These are phyloP conservation scores for Rhinogobius similis DNA, from an alignment of 2,113 vertebrate species.

Conservation along the genomic window DNA sequence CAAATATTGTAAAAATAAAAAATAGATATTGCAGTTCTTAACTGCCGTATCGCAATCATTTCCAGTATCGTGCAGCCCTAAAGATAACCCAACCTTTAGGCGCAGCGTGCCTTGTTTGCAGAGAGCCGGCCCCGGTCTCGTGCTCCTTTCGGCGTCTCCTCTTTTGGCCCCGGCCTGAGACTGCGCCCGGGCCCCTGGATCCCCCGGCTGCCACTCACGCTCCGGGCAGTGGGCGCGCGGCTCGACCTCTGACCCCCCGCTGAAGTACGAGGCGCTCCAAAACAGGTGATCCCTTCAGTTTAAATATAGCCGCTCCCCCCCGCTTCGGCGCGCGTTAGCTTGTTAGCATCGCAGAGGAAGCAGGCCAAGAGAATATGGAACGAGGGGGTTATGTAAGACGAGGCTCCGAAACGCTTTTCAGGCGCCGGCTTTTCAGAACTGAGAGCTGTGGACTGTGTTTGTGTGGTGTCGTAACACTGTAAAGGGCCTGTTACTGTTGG, in stretches of 20 bases:
- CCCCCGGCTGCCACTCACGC: conserved; percentile 69
- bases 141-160: conserved; percentile 55
- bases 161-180: conserved; percentile 58
- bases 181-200: conserved; percentile 33
- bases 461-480: not conserved
- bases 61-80: no score
- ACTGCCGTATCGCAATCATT: no score
- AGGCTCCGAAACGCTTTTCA: not conserved
- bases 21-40: no score
- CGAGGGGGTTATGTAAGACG: not conserved
- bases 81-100: not conserved
- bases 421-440: no score
- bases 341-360: conserved; percentile 12
- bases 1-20: no score
- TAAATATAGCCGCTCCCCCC: conserved; percentile 53
- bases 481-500: not conserved
- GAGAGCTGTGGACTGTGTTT: not conserved
- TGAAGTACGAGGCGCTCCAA: conserved; percentile 53
- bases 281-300: conserved; percentile 66
- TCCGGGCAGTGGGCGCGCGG: conserved; percentile 30
- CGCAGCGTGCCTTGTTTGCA: conserved; percentile 29
- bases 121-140: conserved; percentile 61
- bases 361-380: not conserved
- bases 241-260: conserved; percentile 63
- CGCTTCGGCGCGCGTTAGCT: conserved; percentile 17